Percentiles rank a stretch among this genome's conserved stretches.
Evolutionary conservation across 2,113 vertebrate species (phyloP).

Genomic region (Sylvietta virens): DNA sequence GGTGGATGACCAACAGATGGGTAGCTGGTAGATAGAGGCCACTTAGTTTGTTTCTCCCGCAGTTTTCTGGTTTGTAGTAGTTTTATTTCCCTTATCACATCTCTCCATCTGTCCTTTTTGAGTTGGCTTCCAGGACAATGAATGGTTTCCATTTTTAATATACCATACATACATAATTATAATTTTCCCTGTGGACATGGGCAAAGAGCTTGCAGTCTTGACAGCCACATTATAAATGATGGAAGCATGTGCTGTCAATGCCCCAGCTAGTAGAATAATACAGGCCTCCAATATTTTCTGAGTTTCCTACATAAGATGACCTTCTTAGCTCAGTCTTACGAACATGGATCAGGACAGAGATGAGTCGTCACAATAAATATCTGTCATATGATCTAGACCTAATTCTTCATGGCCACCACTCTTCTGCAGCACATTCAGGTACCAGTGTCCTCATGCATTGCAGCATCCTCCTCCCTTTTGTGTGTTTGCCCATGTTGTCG

Average conservation of each 20-base stretch:
- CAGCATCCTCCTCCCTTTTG: neutral
- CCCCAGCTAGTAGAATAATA: neutral
- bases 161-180: neutral
- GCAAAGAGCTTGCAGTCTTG: neutral
- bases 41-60: neutral
- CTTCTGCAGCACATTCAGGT: neutral
- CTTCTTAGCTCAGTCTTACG: neutral
- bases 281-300: neutral
- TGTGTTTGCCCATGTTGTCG: neutral
- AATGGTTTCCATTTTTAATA: neutral
- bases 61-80: neutral
- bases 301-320: neutral
- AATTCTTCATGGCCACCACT: neutral
- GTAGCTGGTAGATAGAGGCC: neutral
- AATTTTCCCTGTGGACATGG: neutral
- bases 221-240: neutral
- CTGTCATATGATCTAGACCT: neutral
- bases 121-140: neutral
- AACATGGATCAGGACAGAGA: neutral
- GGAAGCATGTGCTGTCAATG: neutral
- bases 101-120: neutral
- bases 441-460: accelerated
- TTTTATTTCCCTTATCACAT: neutral
- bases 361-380: neutral
- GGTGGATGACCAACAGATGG: neutral